A percentile compares a stretch with the other conserved stretches of the same genome.
Conservation (phyloP, 2,888 invertebrate genomes). For the Tetragonula carbonaria region DNA sequence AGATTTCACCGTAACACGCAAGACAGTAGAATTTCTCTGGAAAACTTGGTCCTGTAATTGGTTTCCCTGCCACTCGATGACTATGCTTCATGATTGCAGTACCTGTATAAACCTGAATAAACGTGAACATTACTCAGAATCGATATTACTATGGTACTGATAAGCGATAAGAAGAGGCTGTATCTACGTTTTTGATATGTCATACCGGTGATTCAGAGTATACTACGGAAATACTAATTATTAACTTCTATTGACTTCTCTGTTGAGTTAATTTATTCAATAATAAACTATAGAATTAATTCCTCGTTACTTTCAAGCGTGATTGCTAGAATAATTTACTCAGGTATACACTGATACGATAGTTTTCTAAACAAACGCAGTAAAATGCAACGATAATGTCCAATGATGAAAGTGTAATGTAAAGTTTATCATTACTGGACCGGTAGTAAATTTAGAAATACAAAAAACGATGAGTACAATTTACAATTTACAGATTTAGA, state of each 20-base stretch:
- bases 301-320: background rate
- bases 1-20: slow-evolving; percentile 22
- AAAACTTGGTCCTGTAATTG: background rate
- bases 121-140: slow-evolving; percentile 31
- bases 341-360: too few species aligned
- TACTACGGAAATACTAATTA: background rate
- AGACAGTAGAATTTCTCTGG: background rate
- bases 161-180: slow-evolving; percentile 13
- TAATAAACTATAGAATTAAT: background rate
- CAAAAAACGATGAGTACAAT: too few species aligned
- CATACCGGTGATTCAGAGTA: background rate
- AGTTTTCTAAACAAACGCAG: accelerated
- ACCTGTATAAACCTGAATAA: background rate
- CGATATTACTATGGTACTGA: slow-evolving; percentile 47
- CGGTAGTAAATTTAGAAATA: too few species aligned
- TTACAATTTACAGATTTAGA: too few species aligned
- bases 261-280: background rate
- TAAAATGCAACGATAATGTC: too few species aligned
- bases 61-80: background rate
- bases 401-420: too few species aligned
- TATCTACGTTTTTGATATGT: background rate
- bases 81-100: background rate
- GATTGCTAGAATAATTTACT: too few species aligned
- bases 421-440: too few species aligned
- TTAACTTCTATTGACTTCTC: background rate